A percentile compares a stretch with the other conserved stretches of the same genome.
phyloP scores from a whole-genome alignment of 2,797 vertebrate species.

The Cheirogaleus major region DNA sequence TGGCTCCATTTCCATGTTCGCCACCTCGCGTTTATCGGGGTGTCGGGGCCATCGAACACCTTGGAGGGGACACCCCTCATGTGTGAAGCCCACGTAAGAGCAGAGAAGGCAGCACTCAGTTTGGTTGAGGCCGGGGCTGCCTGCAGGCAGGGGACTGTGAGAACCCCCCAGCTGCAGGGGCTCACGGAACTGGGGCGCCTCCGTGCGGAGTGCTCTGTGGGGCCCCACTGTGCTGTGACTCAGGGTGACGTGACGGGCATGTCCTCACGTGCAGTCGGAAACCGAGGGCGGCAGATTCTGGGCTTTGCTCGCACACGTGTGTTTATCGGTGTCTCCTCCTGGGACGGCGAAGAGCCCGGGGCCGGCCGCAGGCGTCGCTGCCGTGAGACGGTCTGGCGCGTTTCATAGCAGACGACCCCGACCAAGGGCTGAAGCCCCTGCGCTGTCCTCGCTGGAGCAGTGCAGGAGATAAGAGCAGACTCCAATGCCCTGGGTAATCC shows the following conservation, averaged over 20 bases:
- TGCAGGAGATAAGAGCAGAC: slow-evolving; percentile 83
- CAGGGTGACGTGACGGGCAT: fast-evolving
- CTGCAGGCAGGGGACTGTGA: no score
- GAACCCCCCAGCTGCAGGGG: fast-evolving
- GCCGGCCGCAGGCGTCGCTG: slow-evolving; percentile 53
- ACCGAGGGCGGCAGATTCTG: fast-evolving
- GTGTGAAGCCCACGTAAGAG: background rate
- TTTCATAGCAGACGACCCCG: slow-evolving; percentile 57
- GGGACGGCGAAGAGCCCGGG: slow-evolving; percentile 32
- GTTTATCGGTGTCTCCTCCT: slow-evolving; percentile 13
- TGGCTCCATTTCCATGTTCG: fast-evolving
- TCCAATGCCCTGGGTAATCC: slow-evolving; percentile 85
- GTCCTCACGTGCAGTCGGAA: fast-evolving
- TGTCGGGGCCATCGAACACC: fast-evolving
- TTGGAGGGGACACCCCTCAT: fast-evolving
- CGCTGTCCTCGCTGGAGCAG: slow-evolving; percentile 75
- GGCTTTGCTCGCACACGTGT: background rate
- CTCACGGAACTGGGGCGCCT: fast-evolving
- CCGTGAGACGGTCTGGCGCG: background rate
- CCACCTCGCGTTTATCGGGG: fast-evolving
- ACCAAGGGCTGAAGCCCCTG: slow-evolving; percentile 68
- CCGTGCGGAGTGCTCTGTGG: fast-evolving
- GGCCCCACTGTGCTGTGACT: fast-evolving
- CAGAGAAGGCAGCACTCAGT: fast-evolving
- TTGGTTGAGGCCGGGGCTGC: background rate